Conservation (phyloP, 2,888 invertebrate genomes). For the Bursaphelenchus okinawaensis region DNA sequence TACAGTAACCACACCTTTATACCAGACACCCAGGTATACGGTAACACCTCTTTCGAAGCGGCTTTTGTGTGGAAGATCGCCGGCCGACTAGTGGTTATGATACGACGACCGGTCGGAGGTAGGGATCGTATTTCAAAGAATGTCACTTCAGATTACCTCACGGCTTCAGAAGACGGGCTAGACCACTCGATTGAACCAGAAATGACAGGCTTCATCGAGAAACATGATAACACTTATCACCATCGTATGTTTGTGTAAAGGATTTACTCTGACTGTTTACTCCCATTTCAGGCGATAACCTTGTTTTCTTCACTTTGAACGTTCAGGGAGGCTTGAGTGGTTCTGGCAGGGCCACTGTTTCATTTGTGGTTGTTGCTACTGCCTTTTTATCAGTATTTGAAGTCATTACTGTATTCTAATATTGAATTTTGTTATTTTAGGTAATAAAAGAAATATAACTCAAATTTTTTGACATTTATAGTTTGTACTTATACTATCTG, state of each 20-base stretch:
- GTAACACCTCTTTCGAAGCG: not conserved
- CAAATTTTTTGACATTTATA: too few relatives aligned
- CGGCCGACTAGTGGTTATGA: conserved; percentile 4
- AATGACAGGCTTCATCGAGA: not conserved
- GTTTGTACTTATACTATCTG: too few relatives aligned
- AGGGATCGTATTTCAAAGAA: too few relatives aligned
- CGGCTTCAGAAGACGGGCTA: not conserved
- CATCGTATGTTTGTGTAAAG: not conserved
- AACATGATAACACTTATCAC: not conserved
- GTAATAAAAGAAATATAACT: too few relatives aligned
- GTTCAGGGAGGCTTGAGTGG: too few relatives aligned
- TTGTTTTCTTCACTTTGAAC: not conserved
- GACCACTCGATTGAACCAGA: not conserved
- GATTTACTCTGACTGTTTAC: not conserved
- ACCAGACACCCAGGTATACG: not conserved
- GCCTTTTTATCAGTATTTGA: too few relatives aligned
- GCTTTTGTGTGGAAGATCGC: conserved; percentile 5
- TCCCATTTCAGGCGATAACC: not conserved
- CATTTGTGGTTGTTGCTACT: too few relatives aligned
- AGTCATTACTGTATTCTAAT: too few relatives aligned
- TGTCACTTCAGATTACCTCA: too few relatives aligned
- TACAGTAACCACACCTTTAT: conserved; percentile 3
- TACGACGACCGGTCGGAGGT: conserved; percentile 4
- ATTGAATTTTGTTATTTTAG: too few relatives aligned
- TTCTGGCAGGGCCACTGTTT: too few relatives aligned